Evolutionary conservation across 2,113 vertebrate species (phyloP).

Genomic region (Pimephales promelas): DNA sequence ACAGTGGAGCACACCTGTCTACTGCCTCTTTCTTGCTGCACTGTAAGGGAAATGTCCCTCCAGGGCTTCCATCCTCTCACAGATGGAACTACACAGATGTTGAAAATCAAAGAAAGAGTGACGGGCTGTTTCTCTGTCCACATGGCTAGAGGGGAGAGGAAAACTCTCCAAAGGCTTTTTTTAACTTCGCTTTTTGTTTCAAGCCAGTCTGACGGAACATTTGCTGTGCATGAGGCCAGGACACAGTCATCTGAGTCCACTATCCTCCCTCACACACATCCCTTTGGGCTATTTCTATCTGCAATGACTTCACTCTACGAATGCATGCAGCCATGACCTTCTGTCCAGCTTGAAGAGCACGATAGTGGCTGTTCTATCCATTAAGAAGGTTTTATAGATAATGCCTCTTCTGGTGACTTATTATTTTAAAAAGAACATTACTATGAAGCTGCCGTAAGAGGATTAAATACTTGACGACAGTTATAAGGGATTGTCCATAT

Average conservation of each 20-base stretch:
- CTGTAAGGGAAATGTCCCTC: constrained; percentile 37
- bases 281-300: constrained; percentile 38
- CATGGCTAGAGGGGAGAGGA: constrained; percentile 39
- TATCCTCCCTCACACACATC: constrained; percentile 4
- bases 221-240: constrained; percentile 3
- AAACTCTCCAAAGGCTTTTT: constrained; percentile 19
- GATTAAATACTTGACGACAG: background rate
- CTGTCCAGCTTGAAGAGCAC: background rate
- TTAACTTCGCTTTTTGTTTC: constrained; percentile 15
- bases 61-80: constrained; percentile 44
- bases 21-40: constrained; percentile 4
- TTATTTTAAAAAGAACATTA: background rate
- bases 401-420: background rate
- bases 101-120: constrained; percentile 28
- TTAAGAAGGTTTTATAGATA: constrained; percentile 19
- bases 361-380: constrained; percentile 33
- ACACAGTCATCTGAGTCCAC: constrained; percentile 33
- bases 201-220: constrained; percentile 4
- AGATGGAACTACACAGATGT: constrained; percentile 26
- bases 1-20: constrained; percentile 22
- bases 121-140: constrained; percentile 29
- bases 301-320: constrained; percentile 32
- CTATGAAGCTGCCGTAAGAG: background rate
- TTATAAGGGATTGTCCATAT: background rate
- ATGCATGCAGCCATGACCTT: constrained; percentile 39